Conservation (phyloP, 1,140 invertebrate species). For the Drosophila lini region DNA sequence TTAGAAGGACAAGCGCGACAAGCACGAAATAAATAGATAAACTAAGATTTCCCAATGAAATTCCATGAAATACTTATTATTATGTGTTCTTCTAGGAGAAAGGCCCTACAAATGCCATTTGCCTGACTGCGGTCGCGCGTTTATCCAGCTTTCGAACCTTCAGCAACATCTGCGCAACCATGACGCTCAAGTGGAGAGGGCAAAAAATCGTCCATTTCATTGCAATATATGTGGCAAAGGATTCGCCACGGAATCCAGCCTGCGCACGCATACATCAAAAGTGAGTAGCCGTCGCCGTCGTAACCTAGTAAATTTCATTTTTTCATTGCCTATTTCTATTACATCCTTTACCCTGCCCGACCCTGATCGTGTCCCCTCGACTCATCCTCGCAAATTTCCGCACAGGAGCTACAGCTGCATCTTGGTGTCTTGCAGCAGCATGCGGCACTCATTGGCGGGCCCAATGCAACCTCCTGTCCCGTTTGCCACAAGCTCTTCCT, state of each 20-base stretch:
- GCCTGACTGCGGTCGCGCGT: slow-evolving; percentile 96
- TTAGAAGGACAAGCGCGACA: not conserved
- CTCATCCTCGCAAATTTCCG: slow-evolving; percentile 16
- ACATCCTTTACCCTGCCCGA: slow-evolving; percentile 6
- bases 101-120: slow-evolving; percentile 98
- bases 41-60: not conserved
- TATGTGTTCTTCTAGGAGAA: slow-evolving; percentile 90
- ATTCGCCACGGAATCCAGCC: slow-evolving; percentile 97
- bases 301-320: slow-evolving; percentile 13
- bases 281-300: slow-evolving; percentile 88
- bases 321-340: slow-evolving; percentile 27
- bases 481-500: slow-evolving; percentile 97
- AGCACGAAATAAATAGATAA: not conserved
- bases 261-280: slow-evolving; percentile 98
- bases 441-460: slow-evolving; percentile 94
- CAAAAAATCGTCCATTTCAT: slow-evolving; percentile 97
- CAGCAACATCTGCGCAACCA: slow-evolving; percentile 98
- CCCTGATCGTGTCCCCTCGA: slow-evolving; percentile 18
- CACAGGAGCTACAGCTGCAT: slow-evolving; percentile 92
- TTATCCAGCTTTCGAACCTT: slow-evolving; percentile 98
- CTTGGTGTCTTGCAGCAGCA: slow-evolving; percentile 96
- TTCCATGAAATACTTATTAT: not conserved
- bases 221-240: slow-evolving; percentile 98
- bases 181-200: slow-evolving; percentile 96
- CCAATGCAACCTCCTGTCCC: slow-evolving; percentile 94